Percentiles rank a stretch among this genome's conserved stretches.
Evolutionary conservation across 1,140 invertebrate species (phyloP).

Genomic region (Yoshiicerus persimilis): DNA sequence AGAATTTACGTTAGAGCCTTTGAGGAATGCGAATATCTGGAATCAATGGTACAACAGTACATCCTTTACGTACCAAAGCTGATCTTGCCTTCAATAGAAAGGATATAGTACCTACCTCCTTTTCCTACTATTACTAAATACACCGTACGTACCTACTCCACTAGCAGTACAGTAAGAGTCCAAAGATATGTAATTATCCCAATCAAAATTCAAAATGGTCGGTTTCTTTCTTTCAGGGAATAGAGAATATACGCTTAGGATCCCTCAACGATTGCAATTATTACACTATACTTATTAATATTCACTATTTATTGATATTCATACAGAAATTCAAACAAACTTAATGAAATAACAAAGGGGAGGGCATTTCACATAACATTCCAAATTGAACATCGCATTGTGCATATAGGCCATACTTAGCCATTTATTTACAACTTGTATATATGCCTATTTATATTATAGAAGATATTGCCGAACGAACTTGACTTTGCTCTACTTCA

Average conservation of each 20-base stretch:
- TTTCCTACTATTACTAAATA: neutral
- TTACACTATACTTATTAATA: neutral
- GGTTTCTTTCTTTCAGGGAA: constrained; percentile 6
- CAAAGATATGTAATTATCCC: neutral
- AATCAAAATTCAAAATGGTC: constrained; percentile 18
- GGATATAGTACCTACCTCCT: neutral
- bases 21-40: neutral
- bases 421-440: too few relatives aligned
- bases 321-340: too few relatives aligned
- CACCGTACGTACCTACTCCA: too few relatives aligned
- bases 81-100: neutral
- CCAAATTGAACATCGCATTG: too few relatives aligned
- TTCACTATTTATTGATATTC: too few relatives aligned
- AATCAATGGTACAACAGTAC: neutral
- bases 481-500: neutral
- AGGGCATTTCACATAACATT: too few relatives aligned
- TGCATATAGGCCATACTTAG: too few relatives aligned
- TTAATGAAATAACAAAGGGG: too few relatives aligned
- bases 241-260: neutral
- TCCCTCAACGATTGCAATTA: neutral
- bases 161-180: neutral
- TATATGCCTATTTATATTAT: neutral
- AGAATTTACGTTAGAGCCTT: neutral
- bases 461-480: neutral
- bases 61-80: neutral